Conservation (phyloP, 2,888 invertebrate species). For the Caenorhabditis virilis region DNA sequence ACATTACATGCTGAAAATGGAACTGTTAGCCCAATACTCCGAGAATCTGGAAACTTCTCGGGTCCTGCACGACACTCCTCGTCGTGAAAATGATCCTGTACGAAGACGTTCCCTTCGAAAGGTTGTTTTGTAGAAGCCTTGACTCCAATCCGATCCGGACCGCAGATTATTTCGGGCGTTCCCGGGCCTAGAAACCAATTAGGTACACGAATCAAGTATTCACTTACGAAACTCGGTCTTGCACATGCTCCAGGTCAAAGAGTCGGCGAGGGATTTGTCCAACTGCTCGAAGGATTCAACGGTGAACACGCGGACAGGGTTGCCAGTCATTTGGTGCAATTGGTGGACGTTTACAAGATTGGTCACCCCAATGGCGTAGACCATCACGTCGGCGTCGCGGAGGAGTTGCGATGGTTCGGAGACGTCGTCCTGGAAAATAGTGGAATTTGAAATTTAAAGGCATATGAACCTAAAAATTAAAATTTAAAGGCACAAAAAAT, state of each 20-base stretch:
- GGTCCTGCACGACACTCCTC: constrained; percentile 64
- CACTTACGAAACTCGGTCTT: constrained; percentile 61
- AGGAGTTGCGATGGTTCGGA: constrained; percentile 62
- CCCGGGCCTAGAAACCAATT: constrained; percentile 57
- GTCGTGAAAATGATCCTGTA: constrained; percentile 66
- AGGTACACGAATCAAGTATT: constrained; percentile 1
- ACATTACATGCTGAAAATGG: constrained; percentile 67
- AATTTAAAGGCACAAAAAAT: no score
- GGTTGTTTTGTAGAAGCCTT: constrained; percentile 67
- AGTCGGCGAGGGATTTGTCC: constrained; percentile 62
- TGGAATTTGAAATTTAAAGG: no score
- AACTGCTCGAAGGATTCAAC: constrained; percentile 66
- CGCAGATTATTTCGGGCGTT: constrained; percentile 67
- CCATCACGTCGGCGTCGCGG: constrained; percentile 67
- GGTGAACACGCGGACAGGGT: constrained; percentile 65
- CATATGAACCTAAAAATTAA: no score
- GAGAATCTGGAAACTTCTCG: constrained; percentile 59
- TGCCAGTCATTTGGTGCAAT: constrained; percentile 68
- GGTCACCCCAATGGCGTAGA: constrained; percentile 70
- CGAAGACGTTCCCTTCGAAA: constrained; percentile 68
- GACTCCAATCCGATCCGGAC: constrained; percentile 67
- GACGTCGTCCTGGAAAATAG: no score
- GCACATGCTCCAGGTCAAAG: constrained; percentile 68
- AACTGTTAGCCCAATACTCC: constrained; percentile 63
- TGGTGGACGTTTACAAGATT: constrained; percentile 67